These are phyloP conservation scores for Melieria picta DNA, from an alignment of 2,888 invertebrate genomes.

Conservation along the genomic window DNA sequence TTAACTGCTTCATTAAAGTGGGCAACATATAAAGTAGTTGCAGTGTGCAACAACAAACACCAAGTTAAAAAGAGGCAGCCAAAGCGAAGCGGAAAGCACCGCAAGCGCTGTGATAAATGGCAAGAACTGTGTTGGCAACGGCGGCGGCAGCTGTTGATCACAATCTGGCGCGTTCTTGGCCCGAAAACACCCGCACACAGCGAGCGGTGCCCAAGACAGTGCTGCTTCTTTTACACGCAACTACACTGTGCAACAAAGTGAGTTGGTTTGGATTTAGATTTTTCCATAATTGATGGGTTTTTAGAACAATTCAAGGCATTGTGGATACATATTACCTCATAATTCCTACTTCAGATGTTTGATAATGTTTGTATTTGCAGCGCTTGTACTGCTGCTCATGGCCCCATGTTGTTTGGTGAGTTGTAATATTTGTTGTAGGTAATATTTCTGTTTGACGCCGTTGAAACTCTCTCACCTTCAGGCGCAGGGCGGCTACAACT, in stretches of 20 bases:
- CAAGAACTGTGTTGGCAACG: no score
- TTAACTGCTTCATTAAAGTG: neutral
- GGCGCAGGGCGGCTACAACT: conserved; percentile 81
- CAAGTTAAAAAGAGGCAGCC: neutral
- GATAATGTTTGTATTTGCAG: neutral
- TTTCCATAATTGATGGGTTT: neutral
- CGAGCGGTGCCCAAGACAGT: neutral
- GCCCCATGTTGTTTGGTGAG: neutral
- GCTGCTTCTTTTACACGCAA: neutral
- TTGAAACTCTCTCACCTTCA: conserved; percentile 49
- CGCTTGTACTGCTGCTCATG: neutral
- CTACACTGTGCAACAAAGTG: neutral
- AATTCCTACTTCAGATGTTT: no score
- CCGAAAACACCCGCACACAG: conserved; percentile 30
- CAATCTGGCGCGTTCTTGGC: conserved; percentile 36
- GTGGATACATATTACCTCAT: no score
- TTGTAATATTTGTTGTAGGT: no score
- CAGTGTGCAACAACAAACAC: neutral
- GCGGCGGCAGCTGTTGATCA: neutral
- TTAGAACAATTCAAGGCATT: neutral
- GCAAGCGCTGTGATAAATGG: no score
- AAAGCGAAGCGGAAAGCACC: no score
- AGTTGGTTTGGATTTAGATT: neutral
- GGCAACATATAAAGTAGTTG: neutral
- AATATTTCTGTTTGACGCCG: neutral